Conservation (phyloP, 2,113 vertebrate species). For the Orthonyx spaldingii region DNA sequence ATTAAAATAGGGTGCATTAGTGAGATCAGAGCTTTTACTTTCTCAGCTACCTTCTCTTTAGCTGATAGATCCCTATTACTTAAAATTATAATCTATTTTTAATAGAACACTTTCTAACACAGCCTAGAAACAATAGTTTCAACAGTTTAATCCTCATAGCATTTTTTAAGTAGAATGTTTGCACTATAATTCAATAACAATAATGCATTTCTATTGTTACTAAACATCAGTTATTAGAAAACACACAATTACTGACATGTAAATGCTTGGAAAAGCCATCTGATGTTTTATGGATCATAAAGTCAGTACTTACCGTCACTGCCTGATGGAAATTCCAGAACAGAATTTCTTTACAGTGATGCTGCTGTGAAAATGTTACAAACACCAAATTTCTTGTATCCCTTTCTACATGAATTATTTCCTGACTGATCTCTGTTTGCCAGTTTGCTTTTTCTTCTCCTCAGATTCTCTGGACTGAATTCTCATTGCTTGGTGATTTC, state of each 20-base stretch:
- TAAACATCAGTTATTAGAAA: background rate
- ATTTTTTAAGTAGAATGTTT: background rate
- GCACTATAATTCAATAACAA: background rate
- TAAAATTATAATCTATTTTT: background rate
- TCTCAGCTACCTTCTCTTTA: background rate
- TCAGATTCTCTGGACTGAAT: background rate
- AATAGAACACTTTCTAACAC: background rate
- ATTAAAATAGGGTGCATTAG: background rate
- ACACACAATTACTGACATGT: background rate
- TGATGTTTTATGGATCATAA: background rate
- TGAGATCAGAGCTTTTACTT: background rate
- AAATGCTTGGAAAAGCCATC: background rate
- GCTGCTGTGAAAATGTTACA: background rate
- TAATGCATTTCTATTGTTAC: background rate
- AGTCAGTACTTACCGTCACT: conserved; percentile 42
- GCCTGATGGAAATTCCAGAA: background rate
- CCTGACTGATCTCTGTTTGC: conserved; percentile 27
- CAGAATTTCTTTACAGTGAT: background rate
- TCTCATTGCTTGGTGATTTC: conserved; percentile 12
- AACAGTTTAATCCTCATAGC: background rate
- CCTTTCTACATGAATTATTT: background rate
- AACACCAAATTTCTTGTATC: background rate
- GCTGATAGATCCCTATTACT: background rate
- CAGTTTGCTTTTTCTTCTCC: background rate
- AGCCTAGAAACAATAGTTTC: background rate